Evolutionary conservation across 2,113 vertebrate species (phyloP), one percentile per base, ranked within the genome.

Genomic region (Tauraco erythrolophus): DNA sequence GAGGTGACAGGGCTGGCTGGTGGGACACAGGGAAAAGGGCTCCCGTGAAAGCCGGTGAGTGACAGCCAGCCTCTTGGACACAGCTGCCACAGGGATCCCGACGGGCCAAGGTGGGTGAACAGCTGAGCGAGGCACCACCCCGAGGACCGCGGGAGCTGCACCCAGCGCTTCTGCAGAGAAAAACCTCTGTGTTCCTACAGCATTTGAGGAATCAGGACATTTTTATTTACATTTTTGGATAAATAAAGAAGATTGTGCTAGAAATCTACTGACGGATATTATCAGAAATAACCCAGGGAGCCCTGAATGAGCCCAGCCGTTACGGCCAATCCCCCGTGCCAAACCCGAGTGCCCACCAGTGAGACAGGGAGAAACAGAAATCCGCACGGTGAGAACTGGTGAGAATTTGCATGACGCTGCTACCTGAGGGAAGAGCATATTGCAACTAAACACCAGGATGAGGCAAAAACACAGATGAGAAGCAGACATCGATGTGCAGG

Each of bases 81-180:
- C 39, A 54, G 35, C 57, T 45, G 27, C 43, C 60, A 24, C 2
- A 1, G 78, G 53, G 60, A n/a, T 28, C n/a, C 41, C 12, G 41
- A 41, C 12, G 6, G 1, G 27, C 3, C 8, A 46, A 35, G 27
- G 24, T 0, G 11, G 53, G 43, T 11, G 69, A 76, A 22, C 11
- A 31, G 72, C 41, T 61, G 50, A 51, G 45, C 5, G 5, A 83
- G n/a, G 71, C 43, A 45, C 33, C 53, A 66, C 78, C 48, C 30
- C 0, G 0, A 41, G 51, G 46, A 41, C 51, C 0, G 0, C 4
- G 4, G 77, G 48, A 84, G n/a, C 53, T 3, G 14, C 30, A 87
- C 13, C 5, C 58, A 31, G 69, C 0, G 2, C 37, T 57, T 37
- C 23, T 39, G 25, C 0, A 0, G 31, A 82, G 45, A 65, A 84